These are phyloP conservation scores for Champsocephalus esox DNA, from an alignment of 2,797 vertebrate species.

Conservation along the genomic window DNA sequence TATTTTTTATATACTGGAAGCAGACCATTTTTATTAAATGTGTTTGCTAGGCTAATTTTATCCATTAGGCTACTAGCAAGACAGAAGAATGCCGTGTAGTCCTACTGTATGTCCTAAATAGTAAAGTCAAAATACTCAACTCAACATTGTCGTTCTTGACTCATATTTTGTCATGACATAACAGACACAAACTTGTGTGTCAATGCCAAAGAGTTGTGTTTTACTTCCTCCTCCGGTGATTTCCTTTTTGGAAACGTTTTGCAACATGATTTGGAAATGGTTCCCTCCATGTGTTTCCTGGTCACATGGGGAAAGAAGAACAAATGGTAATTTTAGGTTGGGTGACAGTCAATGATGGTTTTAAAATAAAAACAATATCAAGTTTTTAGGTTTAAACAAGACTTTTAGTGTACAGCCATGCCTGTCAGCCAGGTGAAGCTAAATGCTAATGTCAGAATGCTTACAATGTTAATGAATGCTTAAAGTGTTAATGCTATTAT, in stretches of 20 bases:
- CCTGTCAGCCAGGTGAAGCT: no score
- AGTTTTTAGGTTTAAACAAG: background rate
- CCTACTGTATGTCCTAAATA: background rate
- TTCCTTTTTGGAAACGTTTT: slow-evolving; percentile 38
- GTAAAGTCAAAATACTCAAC: background rate
- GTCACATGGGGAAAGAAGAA: background rate
- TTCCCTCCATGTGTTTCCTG: slow-evolving; percentile 24
- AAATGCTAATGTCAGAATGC: no score
- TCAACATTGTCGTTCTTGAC: background rate
- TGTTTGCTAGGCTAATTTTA: background rate
- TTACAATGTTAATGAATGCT: no score
- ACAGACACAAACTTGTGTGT: slow-evolving; percentile 12
- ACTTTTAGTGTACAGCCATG: background rate
- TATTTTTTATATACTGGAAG: background rate
- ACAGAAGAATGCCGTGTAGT: background rate
- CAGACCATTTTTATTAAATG: no score
- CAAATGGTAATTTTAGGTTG: background rate
- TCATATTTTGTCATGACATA: slow-evolving; percentile 16
- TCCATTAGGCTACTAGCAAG: background rate
- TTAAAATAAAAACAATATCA: background rate
- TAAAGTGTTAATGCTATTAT: no score
- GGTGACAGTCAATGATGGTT: background rate
- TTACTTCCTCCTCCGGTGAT: slow-evolving; percentile 37
- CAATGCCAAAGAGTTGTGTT: slow-evolving; percentile 19
- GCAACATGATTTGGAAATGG: slow-evolving; percentile 27